Evolutionary conservation across 2,113 vertebrate genomes (phyloP), one percentile per base, ranked within the genome.

Genomic region (Cricetomys ansorgei): DNA sequence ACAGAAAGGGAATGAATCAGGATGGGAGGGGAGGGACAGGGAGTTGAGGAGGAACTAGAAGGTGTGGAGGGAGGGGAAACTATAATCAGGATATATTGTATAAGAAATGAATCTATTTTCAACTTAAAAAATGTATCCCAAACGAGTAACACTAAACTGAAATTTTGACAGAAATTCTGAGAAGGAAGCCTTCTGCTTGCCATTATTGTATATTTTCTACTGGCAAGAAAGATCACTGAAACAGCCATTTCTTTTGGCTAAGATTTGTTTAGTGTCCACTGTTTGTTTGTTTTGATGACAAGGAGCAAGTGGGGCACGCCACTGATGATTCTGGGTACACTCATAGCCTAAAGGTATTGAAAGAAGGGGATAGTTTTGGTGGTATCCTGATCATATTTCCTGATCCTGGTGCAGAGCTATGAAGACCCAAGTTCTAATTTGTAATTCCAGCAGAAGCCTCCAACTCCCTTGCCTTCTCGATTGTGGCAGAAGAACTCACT

Each of bases 361-460:
- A 72, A 65, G 40, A 67, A 37, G n/a, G 17, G 16, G 29, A 8
- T 55, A 9, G 27, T 0, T 0, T 11, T 0, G 13, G 19, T 31
- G 29, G 45, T 10, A 37, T 43, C 16, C 43, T 34, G 67, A 64
- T 10, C 37, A 76, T 34, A 19, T 45, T 50, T 62, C 80, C 15
- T 13, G 37, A 21, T 40, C 15, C 64, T 37, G 31, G 3, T 19
- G 34, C 25, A 19, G 3, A 45, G 48, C 21, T 43, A 9, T 11
- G 72, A 53, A 37, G 4, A 50, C 15, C 2, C 43, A 45, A 64
- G n/a, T 48, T 67, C 21, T 65, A 29, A 43, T 7, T 79, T 79
- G 29, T 3, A 8, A 34, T 94, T 72, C 27, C 62, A 55, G 25
- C 3, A 31, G 16, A 29, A 34, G 31, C n/a, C 34, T 70, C 16